Evolutionary conservation across 2,888 invertebrate species (phyloP).

Genomic region (Syrista parreyssii): DNA sequence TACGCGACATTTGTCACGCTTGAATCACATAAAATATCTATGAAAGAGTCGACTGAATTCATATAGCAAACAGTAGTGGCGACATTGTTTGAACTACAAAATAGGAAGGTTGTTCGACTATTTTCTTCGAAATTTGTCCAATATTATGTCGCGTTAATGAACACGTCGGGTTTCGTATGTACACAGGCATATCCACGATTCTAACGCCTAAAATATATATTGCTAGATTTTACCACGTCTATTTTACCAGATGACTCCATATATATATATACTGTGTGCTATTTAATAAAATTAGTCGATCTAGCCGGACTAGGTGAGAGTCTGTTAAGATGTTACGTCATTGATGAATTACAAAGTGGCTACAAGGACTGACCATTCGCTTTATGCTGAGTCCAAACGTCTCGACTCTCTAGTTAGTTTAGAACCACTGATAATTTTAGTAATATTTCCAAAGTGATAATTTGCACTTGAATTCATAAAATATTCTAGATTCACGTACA

Average conservation of each 20-base stretch:
- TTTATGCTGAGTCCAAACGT: neutral
- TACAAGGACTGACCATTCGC: neutral
- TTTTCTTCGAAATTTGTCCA: neutral
- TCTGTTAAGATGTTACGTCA: slow-evolving; percentile 17
- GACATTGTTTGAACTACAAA: neutral
- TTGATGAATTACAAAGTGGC: slow-evolving; percentile 13
- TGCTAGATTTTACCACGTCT: neutral
- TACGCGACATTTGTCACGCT: neutral
- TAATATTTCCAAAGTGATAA: neutral
- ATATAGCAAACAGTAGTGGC: neutral
- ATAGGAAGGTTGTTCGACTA: neutral
- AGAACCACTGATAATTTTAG: neutral
- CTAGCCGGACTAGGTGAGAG: slow-evolving; percentile 23
- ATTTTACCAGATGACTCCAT: neutral
- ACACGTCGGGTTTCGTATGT: neutral
- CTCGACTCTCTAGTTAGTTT: neutral
- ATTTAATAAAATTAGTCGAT: slow-evolving; percentile 14
- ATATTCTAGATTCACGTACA: neutral
- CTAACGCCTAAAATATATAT: neutral
- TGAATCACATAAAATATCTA: neutral
- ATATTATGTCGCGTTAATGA: neutral
- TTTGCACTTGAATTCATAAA: neutral
- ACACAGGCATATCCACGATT: neutral
- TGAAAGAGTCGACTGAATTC: neutral
- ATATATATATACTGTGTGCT: neutral